Evolutionary conservation across 2,113 vertebrate genomes (phyloP).

Genomic region (Bubo bubo): DNA sequence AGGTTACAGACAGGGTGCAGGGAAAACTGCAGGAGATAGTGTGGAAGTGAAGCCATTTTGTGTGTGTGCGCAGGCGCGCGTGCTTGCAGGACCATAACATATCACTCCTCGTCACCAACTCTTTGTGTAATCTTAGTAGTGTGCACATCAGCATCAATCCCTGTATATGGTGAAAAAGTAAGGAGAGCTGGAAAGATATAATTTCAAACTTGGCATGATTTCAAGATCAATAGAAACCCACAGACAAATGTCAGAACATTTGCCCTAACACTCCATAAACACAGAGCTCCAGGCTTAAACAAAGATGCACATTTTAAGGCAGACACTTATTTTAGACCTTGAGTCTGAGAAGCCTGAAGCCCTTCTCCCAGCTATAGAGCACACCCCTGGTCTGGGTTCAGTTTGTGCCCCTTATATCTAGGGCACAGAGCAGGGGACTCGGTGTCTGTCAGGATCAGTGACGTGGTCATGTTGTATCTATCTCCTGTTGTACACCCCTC

Average conservation of each 20-base stretch:
- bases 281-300: not conserved
- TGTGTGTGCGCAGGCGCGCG: not conserved
- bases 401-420: not conserved
- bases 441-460: not conserved
- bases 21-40: slow-evolving; percentile 9
- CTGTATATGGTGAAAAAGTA: not conserved
- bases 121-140: fast-evolving
- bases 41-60: not conserved
- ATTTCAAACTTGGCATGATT: not conserved
- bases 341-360: not conserved
- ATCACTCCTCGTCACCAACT: not conserved
- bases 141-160: not conserved
- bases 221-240: slow-evolving; percentile 5
- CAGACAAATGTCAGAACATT: slow-evolving; percentile 19
- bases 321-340: not conserved
- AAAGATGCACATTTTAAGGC: not conserved
- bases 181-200: not conserved
- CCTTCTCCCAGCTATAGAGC: not conserved
- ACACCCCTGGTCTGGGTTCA: not conserved
- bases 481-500: not conserved
- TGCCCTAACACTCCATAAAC: slow-evolving; percentile 11
- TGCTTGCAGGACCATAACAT: not conserved
- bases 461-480: fast-evolving
- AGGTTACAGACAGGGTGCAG: slow-evolving; percentile 54
- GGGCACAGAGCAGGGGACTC: fast-evolving